Base-by-base conservation (phyloP, 2,888 invertebrate genomes). In the Ophioninae sp. region DNA sequence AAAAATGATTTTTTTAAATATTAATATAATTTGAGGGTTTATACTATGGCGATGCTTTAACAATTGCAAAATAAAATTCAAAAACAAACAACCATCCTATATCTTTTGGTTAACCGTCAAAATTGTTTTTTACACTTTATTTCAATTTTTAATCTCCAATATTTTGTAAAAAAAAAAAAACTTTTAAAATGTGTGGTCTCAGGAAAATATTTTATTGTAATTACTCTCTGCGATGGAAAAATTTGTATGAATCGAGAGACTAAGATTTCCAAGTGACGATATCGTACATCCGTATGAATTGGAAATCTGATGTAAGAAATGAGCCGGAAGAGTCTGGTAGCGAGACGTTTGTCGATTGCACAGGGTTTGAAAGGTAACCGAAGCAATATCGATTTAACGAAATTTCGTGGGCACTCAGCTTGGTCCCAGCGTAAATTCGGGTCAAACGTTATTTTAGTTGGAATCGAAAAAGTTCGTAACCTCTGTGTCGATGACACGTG, bases 41-140 rank as follows among this genome's bases (percentile, higher is more conserved):
- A 30, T 30, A 1, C 30, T 30, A 1, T 30, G 30, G 30, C 3
- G 30, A 30, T 30, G 1, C 30, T 30, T 1, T 30, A 3, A 30
- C 3, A 71, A 81, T 63, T 68, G 79, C 71, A 73, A 58, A 65
- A 79, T 69, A 30, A 79, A 74, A 63, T 30, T 30, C 3, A 67
- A 44, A 82, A 51, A n/a, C 59, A 76, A 76, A 71, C 59, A 77
- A 76, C 56, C 59, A 73, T 79, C 74, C 65, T 74, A 30, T 39
- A 74, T 75, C 44, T 68, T 56, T 71, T 59, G 68, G 76, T 67
- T 22, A 13, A 72, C n/a, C 72, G 72, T 82, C 63, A 72, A 79
- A 82, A 82, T 77, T 68, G 65, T 81, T 73, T 71, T 81, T 81
- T 84, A 81, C 82, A 84, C 79, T 68, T 79, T 84, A 84, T 7